Evolutionary conservation across 2,797 vertebrate genomes (phyloP).

Genomic region (Coilia nasus): DNA sequence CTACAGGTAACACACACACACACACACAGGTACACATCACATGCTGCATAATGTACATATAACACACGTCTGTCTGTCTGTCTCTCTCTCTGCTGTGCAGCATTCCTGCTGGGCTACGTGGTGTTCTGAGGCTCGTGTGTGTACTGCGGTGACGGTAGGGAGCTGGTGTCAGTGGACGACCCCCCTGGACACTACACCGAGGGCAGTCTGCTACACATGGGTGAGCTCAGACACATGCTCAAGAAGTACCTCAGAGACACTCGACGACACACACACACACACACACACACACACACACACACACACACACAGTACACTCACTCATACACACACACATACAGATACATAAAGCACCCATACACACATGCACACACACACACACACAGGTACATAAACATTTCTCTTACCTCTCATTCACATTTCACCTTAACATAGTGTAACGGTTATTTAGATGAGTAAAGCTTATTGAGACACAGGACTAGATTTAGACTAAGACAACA

Average conservation of each 20-base stretch:
- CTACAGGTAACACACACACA: no score
- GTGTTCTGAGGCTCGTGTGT: slow-evolving; percentile 65
- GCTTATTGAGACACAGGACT: no score
- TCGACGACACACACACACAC: neutral
- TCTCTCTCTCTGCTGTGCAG: slow-evolving; percentile 38
- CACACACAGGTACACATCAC: no score
- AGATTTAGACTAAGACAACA: no score
- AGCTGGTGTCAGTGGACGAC: slow-evolving; percentile 52
- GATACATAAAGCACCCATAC: neutral
- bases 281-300: neutral
- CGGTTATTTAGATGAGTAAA: no score
- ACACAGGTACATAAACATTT: neutral
- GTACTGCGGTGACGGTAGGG: slow-evolving; percentile 56
- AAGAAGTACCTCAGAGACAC: slow-evolving; percentile 70
- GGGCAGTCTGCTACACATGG: slow-evolving; percentile 67
- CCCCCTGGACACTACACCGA: slow-evolving; percentile 39
- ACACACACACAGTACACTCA: no score
- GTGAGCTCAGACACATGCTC: slow-evolving; percentile 78
- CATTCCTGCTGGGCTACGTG: slow-evolving; percentile 77
- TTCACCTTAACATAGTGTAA: no score
- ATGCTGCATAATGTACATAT: no score
- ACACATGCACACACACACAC: neutral
- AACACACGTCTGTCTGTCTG: neutral
- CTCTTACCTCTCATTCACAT: no score
- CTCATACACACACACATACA: no score